phyloP scores from a whole-genome alignment of 2,113 vertebrate species.

The Eleginops maclovinus region DNA sequence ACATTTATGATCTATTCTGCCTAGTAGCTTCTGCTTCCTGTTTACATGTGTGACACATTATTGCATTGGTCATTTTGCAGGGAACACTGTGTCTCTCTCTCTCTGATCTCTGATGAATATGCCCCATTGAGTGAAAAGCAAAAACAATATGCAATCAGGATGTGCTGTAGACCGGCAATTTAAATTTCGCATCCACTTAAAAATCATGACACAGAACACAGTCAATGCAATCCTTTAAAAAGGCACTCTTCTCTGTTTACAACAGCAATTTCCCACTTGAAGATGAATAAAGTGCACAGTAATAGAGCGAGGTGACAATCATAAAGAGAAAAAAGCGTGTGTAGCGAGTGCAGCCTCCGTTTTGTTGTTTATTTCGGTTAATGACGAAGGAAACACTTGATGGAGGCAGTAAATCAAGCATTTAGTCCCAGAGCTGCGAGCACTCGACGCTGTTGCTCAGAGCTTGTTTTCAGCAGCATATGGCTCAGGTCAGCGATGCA shows the following conservation, averaged over 20 bases:
- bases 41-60: background rate
- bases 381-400: slow-evolving; percentile 1
- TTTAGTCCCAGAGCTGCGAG: slow-evolving; percentile 12
- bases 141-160: slow-evolving; percentile 9
- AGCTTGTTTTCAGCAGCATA: slow-evolving; percentile 49
- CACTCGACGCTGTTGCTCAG: slow-evolving; percentile 34
- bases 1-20: slow-evolving; percentile 39
- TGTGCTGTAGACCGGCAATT: background rate
- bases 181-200: background rate
- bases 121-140: background rate
- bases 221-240: slow-evolving; percentile 5
- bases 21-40: background rate
- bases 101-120: background rate
- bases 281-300: slow-evolving; percentile 1
- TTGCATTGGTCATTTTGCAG: background rate
- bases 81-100: too few species aligned
- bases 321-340: slow-evolving; percentile 9
- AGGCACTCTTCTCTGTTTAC: slow-evolving; percentile 19
- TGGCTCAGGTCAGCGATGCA: slow-evolving; percentile 57
- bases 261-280: background rate
- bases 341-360: background rate
- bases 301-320: slow-evolving; percentile 9
- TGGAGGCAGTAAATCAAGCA: slow-evolving; percentile 13
- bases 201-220: background rate
- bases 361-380: slow-evolving; percentile 23